phyloP scores from a whole-genome alignment of 2,797 vertebrate genomes.

The Xenentodon cancila region DNA sequence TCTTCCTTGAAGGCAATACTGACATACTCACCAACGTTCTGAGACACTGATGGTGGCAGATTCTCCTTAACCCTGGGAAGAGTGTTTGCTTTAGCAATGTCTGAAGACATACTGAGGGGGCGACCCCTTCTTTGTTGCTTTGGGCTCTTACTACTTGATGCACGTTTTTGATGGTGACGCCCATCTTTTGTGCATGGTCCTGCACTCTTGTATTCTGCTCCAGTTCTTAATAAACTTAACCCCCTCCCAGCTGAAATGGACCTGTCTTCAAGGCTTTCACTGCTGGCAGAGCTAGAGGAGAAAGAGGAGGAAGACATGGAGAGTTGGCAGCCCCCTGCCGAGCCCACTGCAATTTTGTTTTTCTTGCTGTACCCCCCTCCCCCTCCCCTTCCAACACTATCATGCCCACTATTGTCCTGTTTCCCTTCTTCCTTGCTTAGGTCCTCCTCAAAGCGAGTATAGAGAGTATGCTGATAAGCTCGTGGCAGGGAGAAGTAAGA shows the following conservation, averaged over 20 bases:
- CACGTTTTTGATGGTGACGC: slow-evolving; percentile 75
- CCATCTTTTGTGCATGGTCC: slow-evolving; percentile 74
- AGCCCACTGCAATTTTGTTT: slow-evolving; percentile 73
- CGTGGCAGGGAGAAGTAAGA: slow-evolving; percentile 83
- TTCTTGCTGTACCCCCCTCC: slow-evolving; percentile 74
- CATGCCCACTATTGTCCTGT: slow-evolving; percentile 63
- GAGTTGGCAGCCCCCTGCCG: slow-evolving; percentile 77
- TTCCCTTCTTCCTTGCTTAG: slow-evolving; percentile 75
- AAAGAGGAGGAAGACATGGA: slow-evolving; percentile 85
- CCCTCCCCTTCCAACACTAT: slow-evolving; percentile 56
- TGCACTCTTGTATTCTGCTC: slow-evolving; percentile 64
- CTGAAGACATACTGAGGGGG: slow-evolving; percentile 75
- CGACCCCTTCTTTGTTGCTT: slow-evolving; percentile 77
- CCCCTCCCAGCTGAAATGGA: slow-evolving; percentile 72
- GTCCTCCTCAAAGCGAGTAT: slow-evolving; percentile 82
- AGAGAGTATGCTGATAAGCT: slow-evolving; percentile 83
- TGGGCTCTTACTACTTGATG: slow-evolving; percentile 74
- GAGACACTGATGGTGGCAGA: slow-evolving; percentile 69
- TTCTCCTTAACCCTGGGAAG: slow-evolving; percentile 83
- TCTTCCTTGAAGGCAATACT: slow-evolving; percentile 79
- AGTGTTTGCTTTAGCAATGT: slow-evolving; percentile 85
- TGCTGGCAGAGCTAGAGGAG: slow-evolving; percentile 87
- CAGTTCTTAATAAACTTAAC: slow-evolving; percentile 70
- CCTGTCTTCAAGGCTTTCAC: slow-evolving; percentile 87
- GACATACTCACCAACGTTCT: slow-evolving; percentile 83